A percentile compares a stretch with the other conserved stretches of the same genome.
Evolutionary conservation across 2,888 invertebrate genomes (phyloP).

Genomic region (Parochlus steinenii): DNA sequence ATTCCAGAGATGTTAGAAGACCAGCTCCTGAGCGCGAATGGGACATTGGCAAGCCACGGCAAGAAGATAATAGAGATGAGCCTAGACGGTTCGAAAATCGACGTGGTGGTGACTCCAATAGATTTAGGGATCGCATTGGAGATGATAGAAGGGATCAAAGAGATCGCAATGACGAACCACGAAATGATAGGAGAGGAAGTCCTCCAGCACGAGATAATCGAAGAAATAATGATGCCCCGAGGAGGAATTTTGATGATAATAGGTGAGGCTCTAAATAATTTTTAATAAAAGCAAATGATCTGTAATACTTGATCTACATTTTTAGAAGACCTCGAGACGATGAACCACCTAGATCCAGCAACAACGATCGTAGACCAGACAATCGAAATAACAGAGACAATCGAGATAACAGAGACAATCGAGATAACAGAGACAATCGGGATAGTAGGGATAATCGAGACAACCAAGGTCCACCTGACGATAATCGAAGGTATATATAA

Average conservation of each 20-base stretch:
- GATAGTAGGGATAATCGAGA: conserved; percentile 10
- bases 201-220: neutral
- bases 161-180: conserved; percentile 8
- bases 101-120: conserved; percentile 14
- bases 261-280: too few relatives aligned
- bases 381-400: conserved; percentile 1
- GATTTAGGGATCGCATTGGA: conserved; percentile 13
- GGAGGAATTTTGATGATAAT: too few relatives aligned
- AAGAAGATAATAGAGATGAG: conserved; percentile 14
- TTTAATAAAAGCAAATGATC: too few relatives aligned
- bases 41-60: too few relatives aligned
- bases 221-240: neutral
- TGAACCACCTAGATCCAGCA: conserved; percentile 4
- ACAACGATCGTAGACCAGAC: neutral
- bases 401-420: neutral
- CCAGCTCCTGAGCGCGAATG: too few relatives aligned
- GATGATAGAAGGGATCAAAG: conserved; percentile 14
- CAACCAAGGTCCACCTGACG: conserved; percentile 1
- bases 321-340: neutral
- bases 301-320: neutral
- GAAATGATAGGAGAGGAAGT: neutral
- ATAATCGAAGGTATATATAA: too few relatives aligned
- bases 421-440: neutral
- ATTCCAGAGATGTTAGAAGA: too few relatives aligned
- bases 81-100: conserved; percentile 13